Percentiles rank a stretch among this genome's conserved stretches.
phyloP scores from a whole-genome alignment of 2,797 vertebrate genomes.

The Neosalanx taihuensis region DNA sequence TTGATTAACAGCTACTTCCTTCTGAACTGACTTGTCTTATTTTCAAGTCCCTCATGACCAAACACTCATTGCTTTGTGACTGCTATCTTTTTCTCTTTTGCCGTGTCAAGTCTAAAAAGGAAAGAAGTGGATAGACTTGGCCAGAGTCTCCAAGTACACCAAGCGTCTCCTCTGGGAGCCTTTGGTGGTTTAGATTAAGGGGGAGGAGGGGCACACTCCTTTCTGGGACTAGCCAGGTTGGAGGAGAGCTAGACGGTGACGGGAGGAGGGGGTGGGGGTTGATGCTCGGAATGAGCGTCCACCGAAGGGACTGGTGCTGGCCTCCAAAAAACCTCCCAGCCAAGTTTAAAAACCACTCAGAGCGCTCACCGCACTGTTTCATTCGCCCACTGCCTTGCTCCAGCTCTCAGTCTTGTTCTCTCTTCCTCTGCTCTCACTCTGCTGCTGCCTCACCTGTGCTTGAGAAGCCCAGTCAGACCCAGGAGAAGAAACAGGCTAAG shows the following conservation, averaged over 20 bases:
- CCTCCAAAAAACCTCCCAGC: constrained; percentile 67
- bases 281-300: constrained; percentile 66
- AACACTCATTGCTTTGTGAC: constrained; percentile 38
- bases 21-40: constrained; percentile 14
- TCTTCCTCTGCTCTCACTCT: constrained; percentile 34
- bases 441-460: constrained; percentile 18
- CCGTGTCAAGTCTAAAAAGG: constrained; percentile 50
- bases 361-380: constrained; percentile 60
- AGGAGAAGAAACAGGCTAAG: constrained; percentile 15
- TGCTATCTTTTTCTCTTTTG: constrained; percentile 52
- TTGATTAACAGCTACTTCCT: constrained; percentile 23
- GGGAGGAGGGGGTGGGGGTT: constrained; percentile 58
- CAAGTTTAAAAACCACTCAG: constrained; percentile 77
- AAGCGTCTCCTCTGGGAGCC: constrained; percentile 69
- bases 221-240: constrained; percentile 33
- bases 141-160: constrained; percentile 56
- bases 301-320: constrained; percentile 70
- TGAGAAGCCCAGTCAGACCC: constrained; percentile 12
- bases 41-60: constrained; percentile 8
- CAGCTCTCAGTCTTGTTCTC: constrained; percentile 28
- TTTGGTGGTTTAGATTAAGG: constrained; percentile 64
- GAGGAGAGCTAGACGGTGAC: constrained; percentile 49
- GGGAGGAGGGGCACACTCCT: constrained; percentile 15
- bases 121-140: constrained; percentile 50
- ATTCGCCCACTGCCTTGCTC: constrained; percentile 59